Conservation (phyloP, 1,140 invertebrate genomes). For the Drosophila yakuba region DNA sequence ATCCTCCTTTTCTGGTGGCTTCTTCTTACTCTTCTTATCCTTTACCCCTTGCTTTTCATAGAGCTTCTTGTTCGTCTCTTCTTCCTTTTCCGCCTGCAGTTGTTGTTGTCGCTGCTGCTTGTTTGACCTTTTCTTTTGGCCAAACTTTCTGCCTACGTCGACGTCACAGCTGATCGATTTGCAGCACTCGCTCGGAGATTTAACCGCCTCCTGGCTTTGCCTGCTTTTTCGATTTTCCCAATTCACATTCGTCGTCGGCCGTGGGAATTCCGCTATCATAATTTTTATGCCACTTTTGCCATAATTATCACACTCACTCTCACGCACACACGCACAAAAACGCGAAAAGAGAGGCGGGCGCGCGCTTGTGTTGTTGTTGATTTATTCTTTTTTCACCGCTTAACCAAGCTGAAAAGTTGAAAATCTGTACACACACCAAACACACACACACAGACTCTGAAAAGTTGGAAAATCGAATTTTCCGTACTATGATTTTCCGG, state of each 20-base stretch:
- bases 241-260: slow-evolving; percentile 30
- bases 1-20: slow-evolving; percentile 16
- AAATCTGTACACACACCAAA: slow-evolving; percentile 25
- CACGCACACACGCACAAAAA: slow-evolving; percentile 42
- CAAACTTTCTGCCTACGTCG: slow-evolving; percentile 45
- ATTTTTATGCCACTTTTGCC: slow-evolving; percentile 65
- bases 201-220: slow-evolving; percentile 7
- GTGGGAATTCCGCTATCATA: slow-evolving; percentile 55
- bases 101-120: slow-evolving; percentile 40
- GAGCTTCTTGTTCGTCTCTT: slow-evolving; percentile 15
- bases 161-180: slow-evolving; percentile 72
- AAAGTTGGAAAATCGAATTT: slow-evolving; percentile 46
- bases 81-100: background rate
- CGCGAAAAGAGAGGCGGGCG: slow-evolving; percentile 34
- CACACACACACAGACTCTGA: slow-evolving; percentile 19
- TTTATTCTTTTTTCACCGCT: slow-evolving; percentile 8
- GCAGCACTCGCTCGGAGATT: slow-evolving; percentile 46
- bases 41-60: background rate
- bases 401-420: slow-evolving; percentile 48
- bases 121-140: slow-evolving; percentile 59
- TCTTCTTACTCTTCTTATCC: slow-evolving; percentile 15
- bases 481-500: slow-evolving; percentile 51
- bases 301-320: slow-evolving; percentile 43
- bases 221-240: slow-evolving; percentile 22
- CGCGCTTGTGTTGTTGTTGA: slow-evolving; percentile 26